These are phyloP conservation scores for Perccottus glenii DNA, from an alignment of 2,113 vertebrate species.

Conservation along the genomic window DNA sequence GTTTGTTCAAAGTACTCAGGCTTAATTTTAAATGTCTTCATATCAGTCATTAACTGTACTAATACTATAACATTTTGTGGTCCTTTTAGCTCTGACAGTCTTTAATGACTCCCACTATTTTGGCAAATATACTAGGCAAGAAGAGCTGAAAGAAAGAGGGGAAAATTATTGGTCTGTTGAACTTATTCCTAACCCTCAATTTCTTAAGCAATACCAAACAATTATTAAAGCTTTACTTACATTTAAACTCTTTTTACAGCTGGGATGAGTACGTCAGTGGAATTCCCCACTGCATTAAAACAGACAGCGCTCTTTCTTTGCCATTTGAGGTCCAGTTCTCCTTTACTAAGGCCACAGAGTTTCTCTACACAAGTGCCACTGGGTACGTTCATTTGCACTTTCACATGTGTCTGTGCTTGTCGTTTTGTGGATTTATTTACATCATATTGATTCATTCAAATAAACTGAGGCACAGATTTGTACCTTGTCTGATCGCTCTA, in stretches of 20 bases:
- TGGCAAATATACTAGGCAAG: slow-evolving; percentile 8
- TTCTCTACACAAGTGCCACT: slow-evolving; percentile 9
- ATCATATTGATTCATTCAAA: neutral
- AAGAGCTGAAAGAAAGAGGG: slow-evolving; percentile 33
- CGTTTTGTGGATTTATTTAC: neutral
- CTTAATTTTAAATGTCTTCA: too few relatives aligned
- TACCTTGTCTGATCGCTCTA: slow-evolving; percentile 14
- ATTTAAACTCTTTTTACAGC: slow-evolving; percentile 29
- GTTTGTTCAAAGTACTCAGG: slow-evolving; percentile 35
- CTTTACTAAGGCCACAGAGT: slow-evolving; percentile 56
- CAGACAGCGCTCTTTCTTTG: slow-evolving; percentile 1
- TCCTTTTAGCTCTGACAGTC: slow-evolving; percentile 45
- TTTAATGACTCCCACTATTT: slow-evolving; percentile 33
- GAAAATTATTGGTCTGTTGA: slow-evolving; percentile 42
- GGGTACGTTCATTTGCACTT: slow-evolving; percentile 34
- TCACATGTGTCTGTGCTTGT: neutral
- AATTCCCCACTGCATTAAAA: slow-evolving; percentile 49
- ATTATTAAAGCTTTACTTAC: too few relatives aligned
- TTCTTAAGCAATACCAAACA: too few relatives aligned
- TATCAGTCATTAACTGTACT: too few relatives aligned
- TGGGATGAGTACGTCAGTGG: slow-evolving; percentile 57
- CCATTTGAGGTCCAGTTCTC: slow-evolving; percentile 65
- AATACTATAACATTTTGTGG: neutral
- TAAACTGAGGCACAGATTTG: neutral
- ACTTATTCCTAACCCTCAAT: neutral